Conservation (phyloP, 2,888 invertebrate genomes). For the Crematogaster levior region DNA sequence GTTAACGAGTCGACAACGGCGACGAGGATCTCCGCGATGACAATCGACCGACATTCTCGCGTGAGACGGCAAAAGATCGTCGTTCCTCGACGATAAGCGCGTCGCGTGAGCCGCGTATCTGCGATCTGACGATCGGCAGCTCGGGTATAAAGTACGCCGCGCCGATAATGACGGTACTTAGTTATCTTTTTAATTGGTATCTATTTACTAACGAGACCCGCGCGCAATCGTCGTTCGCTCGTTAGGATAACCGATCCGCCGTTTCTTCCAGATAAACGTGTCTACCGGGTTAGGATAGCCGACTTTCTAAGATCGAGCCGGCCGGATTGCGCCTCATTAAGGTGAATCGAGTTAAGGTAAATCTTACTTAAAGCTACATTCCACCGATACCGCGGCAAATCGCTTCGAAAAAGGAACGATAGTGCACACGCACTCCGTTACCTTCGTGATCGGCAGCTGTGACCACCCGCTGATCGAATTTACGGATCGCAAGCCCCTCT, state of each 20-base stretch:
- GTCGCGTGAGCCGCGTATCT: constrained; percentile 70
- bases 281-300: constrained; percentile 44
- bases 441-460: neutral
- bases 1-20: constrained; percentile 53
- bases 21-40: constrained; percentile 26
- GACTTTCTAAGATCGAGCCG: constrained; percentile 52
- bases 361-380: constrained; percentile 44
- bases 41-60: constrained; percentile 67
- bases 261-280: constrained; percentile 58
- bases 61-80: constrained; percentile 56
- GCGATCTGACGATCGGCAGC: constrained; percentile 57
- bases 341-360: constrained; percentile 32
- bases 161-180: constrained; percentile 70
- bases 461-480: constrained; percentile 22
- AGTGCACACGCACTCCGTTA: neutral
- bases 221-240: constrained; percentile 61
- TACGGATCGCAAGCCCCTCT: constrained; percentile 2
- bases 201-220: constrained; percentile 72
- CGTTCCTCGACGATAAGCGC: constrained; percentile 58
- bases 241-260: constrained; percentile 69
- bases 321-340: constrained; percentile 45
- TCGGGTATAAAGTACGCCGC: constrained; percentile 56
- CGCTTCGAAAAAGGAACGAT: neutral
- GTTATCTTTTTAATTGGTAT: constrained; percentile 78
- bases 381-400: constrained; percentile 14